A percentile compares a stretch with the other conserved stretches of the same genome.
Evolutionary conservation across 2,797 vertebrate species (phyloP).

Genomic region (Aphelocoma californica): DNA sequence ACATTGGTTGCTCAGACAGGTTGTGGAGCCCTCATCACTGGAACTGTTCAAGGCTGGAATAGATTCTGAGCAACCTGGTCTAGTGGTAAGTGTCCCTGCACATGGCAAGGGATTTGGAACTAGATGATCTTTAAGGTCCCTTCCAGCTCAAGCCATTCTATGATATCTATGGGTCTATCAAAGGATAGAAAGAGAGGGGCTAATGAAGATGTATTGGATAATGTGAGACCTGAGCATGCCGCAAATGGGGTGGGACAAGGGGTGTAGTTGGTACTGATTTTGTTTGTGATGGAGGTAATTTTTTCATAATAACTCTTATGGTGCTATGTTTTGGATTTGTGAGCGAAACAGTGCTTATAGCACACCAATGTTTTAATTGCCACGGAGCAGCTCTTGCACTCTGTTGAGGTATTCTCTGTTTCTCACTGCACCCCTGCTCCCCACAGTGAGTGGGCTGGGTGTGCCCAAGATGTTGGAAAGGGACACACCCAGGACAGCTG

Average conservation of each 20-base stretch:
- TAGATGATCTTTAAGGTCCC: not conserved
- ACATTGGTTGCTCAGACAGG: not conserved
- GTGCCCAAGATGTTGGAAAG: not conserved
- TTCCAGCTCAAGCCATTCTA: not conserved
- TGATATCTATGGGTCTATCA: not conserved
- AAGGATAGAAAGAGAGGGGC: not conserved
- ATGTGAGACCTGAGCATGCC: not conserved
- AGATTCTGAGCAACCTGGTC: not conserved
- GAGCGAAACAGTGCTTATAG: not conserved
- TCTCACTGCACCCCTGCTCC: not conserved
- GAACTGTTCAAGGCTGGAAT: not conserved
- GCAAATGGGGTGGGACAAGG: not conserved
- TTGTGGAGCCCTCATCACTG: not conserved
- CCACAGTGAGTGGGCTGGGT: accelerated
- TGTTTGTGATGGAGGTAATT: not conserved
- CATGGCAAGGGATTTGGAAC: not conserved
- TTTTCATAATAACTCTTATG: not conserved
- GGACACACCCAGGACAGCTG: not conserved
- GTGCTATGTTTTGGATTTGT: not conserved
- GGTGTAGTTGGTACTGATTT: not conserved
- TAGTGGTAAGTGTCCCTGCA: not conserved
- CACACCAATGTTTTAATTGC: not conserved
- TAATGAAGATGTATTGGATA: not conserved
- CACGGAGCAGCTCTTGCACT: not conserved
- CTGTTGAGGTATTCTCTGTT: not conserved